These are phyloP conservation scores for Aphelinus certus DNA, from an alignment of 1,140 invertebrate genomes.

Conservation along the genomic window DNA sequence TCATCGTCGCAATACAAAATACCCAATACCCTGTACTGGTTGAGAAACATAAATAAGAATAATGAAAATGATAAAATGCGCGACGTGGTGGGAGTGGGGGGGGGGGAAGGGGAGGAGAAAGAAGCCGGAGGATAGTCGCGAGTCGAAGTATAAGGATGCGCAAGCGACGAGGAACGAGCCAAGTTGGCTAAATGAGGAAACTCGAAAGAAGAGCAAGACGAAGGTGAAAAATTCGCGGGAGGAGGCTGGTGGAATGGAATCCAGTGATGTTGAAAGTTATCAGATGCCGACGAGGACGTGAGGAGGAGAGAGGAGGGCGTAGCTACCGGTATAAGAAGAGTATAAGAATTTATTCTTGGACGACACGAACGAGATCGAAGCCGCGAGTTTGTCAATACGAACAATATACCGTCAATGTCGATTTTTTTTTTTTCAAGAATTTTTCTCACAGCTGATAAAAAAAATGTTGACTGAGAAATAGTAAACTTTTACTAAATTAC, in stretches of 20 bases:
- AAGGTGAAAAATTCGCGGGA: constrained; percentile 12
- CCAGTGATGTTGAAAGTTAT: constrained; percentile 9
- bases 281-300: constrained; percentile 6
- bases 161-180: neutral
- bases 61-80: neutral
- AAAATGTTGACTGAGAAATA: too few species aligned
- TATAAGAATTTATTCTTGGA: too few species aligned
- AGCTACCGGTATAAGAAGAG: neutral
- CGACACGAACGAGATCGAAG: too few species aligned
- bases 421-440: too few species aligned
- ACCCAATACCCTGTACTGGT: too few species aligned
- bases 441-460: too few species aligned
- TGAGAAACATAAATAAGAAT: too few species aligned
- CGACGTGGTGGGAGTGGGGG: neutral
- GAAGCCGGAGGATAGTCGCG: neutral
- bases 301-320: neutral
- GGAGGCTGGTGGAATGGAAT: neutral
- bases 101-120: constrained; percentile 2
- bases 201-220: neutral
- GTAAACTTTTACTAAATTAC: too few species aligned
- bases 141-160: neutral
- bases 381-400: too few species aligned
- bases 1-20: too few species aligned
- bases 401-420: too few species aligned
- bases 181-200: neutral